phyloP scores from a whole-genome alignment of 2,888 invertebrate species.

The Hyposoter didymator region DNA sequence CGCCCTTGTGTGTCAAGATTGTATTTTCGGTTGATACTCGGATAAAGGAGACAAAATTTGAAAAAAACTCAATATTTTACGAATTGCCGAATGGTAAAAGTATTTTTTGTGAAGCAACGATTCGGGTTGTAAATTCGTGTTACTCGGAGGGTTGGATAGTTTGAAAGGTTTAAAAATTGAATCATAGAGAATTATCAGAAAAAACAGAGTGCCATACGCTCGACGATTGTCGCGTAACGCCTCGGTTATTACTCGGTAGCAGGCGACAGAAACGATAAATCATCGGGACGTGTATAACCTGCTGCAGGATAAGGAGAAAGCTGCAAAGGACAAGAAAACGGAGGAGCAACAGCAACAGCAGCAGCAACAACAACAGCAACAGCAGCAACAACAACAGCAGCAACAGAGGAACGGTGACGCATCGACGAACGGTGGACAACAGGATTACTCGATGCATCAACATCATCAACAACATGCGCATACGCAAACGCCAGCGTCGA shows the following conservation, averaged over 20 bases:
- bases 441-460: slow-evolving; percentile 85
- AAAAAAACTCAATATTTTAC: neutral
- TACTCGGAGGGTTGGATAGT: neutral
- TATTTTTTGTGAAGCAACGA: neutral
- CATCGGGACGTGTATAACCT: slow-evolving; percentile 82
- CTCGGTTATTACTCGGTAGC: slow-evolving; percentile 69
- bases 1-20: too few relatives aligned
- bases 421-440: slow-evolving; percentile 86
- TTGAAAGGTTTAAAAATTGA: neutral
- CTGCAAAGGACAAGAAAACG: slow-evolving; percentile 79
- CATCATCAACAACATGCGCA: slow-evolving; percentile 83
- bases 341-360: slow-evolving; percentile 83
- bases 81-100: neutral
- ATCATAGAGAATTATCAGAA: slow-evolving; percentile 24
- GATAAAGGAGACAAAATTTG: neutral
- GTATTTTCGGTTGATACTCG: too few relatives aligned
- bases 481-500: slow-evolving; percentile 83
- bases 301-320: slow-evolving; percentile 81
- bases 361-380: slow-evolving; percentile 84
- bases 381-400: slow-evolving; percentile 84
- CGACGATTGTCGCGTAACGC: slow-evolving; percentile 54
- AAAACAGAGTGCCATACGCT: slow-evolving; percentile 61
- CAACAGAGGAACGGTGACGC: slow-evolving; percentile 85
- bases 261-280: slow-evolving; percentile 80
- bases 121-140: neutral